phyloP scores from a whole-genome alignment of 2,113 vertebrate genomes.

The Otis tarda region DNA sequence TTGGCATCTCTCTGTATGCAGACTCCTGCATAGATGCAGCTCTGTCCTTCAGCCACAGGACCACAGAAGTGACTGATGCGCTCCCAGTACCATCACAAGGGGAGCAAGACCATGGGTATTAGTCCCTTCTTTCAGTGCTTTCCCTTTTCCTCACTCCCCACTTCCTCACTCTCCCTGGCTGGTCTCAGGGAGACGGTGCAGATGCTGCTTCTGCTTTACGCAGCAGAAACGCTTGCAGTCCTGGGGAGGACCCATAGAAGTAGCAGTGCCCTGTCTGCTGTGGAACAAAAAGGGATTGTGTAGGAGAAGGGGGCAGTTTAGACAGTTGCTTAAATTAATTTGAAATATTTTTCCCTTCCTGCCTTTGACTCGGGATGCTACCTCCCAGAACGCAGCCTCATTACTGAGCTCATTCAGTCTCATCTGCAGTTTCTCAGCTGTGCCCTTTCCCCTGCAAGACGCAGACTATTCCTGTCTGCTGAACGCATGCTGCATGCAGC shows the following conservation, averaged over 20 bases:
- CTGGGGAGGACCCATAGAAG: neutral
- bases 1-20: neutral
- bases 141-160: neutral
- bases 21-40: neutral
- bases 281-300: neutral
- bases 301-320: neutral
- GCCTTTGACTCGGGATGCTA: neutral
- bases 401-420: neutral
- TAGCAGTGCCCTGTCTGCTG: neutral
- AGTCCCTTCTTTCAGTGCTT: neutral
- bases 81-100: neutral
- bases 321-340: neutral
- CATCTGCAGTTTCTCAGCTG: neutral
- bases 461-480: neutral
- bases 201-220: neutral
- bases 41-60: neutral
- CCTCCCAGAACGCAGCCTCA: neutral
- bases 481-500: neutral
- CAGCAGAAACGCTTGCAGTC: neutral
- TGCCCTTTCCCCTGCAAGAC: neutral
- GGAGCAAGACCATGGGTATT: neutral
- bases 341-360: neutral
- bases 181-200: neutral
- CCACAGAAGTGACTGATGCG: neutral
- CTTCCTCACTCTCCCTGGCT: neutral